Conservation (phyloP, 2,113 vertebrate genomes). For the Microtus oregoni region DNA sequence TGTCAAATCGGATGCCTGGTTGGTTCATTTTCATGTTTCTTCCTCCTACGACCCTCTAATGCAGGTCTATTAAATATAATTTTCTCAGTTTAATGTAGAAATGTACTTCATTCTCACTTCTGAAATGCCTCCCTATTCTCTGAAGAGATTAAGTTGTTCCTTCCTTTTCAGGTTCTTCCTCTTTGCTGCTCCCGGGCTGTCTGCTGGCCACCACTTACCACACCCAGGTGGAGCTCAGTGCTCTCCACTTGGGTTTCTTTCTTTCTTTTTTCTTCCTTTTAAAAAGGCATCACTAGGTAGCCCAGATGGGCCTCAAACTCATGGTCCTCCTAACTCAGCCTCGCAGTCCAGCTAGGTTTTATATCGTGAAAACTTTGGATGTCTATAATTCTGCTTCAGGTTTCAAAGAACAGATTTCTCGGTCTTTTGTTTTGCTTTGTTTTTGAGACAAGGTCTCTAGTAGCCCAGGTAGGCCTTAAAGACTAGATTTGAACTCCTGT, state of each 20-base stretch:
- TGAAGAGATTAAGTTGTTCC: background rate
- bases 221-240: background rate
- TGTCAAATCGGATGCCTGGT: background rate
- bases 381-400: background rate
- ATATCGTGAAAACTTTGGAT: background rate
- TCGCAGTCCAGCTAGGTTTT: background rate
- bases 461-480: background rate
- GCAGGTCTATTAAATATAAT: background rate
- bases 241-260: background rate
- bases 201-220: background rate
- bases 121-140: background rate
- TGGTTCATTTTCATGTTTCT: conserved; percentile 37
- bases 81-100: conserved; percentile 25
- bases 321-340: background rate
- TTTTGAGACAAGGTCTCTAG: background rate
- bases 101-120: background rate
- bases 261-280: no score
- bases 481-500: background rate
- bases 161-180: background rate
- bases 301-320: background rate
- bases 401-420: background rate
- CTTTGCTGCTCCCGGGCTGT: background rate
- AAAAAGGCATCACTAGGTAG: background rate
- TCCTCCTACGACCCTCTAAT: background rate
- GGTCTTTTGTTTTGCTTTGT: background rate